Conservation (phyloP, 2,797 vertebrate species). For the Argentina silus region DNA sequence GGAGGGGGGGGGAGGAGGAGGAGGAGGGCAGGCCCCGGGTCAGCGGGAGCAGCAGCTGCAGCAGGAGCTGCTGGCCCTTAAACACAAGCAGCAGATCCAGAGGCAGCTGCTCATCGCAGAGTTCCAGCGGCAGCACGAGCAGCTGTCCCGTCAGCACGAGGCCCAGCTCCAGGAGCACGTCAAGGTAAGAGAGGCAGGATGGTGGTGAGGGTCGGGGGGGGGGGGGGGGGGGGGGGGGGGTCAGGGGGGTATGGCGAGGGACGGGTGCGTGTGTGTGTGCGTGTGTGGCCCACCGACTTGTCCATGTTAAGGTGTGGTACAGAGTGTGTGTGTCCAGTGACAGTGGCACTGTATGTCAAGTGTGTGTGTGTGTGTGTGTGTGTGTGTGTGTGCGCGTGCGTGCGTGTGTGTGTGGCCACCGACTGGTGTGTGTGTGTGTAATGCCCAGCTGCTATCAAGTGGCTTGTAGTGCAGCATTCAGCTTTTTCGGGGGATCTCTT, state of each 20-base stretch:
- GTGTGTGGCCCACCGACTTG: not conserved
- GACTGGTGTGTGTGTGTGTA: no score
- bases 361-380: not conserved
- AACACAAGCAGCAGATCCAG: conserved; percentile 99
- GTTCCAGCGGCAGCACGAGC: conserved; percentile 97
- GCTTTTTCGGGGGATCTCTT: not conserved
- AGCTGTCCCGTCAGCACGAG: conserved; percentile 96
- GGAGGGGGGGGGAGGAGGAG: no score
- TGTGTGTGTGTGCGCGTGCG: not conserved
- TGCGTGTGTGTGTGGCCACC: no score
- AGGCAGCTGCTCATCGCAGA: conserved; percentile 95
- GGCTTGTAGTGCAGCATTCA: not conserved
- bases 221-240: no score
- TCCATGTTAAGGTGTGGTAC: not conserved
- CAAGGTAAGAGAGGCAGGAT: conserved; percentile 59
- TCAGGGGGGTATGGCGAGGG: no score
- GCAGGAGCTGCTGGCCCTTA: conserved; percentile 94
- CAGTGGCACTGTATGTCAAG: not conserved
- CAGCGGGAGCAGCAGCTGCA: conserved; percentile 91
- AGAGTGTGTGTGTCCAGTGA: not conserved
- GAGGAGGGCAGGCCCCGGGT: not conserved
- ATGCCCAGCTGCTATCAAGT: not conserved
- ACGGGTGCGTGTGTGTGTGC: not conserved
- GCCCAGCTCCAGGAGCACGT: conserved; percentile 96
- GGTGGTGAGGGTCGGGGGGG: no score